Percentiles rank a stretch among this genome's conserved stretches.
These are phyloP conservation scores for Narcine bancroftii DNA, from an alignment of 2,113 vertebrate genomes.

Conservation along the genomic window DNA sequence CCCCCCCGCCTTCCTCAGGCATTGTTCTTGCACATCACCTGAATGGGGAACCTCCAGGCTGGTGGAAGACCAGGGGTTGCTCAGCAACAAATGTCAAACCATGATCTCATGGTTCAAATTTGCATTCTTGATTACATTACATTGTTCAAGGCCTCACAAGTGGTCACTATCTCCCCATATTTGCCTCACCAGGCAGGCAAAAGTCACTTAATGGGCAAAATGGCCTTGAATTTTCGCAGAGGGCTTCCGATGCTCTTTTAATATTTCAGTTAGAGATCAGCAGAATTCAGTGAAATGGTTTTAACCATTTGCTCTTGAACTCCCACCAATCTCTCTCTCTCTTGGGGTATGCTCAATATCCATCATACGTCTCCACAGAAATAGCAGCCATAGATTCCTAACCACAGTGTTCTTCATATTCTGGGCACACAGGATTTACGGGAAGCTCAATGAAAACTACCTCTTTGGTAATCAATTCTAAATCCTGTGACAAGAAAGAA, in stretches of 20 bases:
- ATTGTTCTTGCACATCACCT: too few relatives aligned
- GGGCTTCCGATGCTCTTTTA: background rate
- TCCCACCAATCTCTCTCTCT: background rate
- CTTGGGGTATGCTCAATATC: too few relatives aligned
- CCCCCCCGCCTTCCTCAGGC: too few relatives aligned
- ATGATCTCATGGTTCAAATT: too few relatives aligned
- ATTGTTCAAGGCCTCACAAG: too few relatives aligned
- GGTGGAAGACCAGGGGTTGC: too few relatives aligned
- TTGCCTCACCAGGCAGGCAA: background rate
- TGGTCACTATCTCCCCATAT: background rate
- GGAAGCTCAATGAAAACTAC: background rate
- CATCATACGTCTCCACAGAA: background rate
- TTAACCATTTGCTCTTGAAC: background rate
- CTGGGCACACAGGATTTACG: background rate
- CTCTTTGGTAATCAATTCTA: background rate
- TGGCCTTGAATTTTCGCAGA: background rate
- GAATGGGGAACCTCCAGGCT: too few relatives aligned
- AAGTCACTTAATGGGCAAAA: background rate
- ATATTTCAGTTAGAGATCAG: background rate
- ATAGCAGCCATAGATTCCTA: background rate
- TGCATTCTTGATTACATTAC: too few relatives aligned
- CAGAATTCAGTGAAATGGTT: background rate
- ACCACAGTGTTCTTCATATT: background rate
- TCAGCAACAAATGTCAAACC: too few relatives aligned
- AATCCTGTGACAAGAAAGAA: background rate